Base-by-base conservation (phyloP, 2,888 invertebrate genomes). In the Megalurothrips usitatus region DNA sequence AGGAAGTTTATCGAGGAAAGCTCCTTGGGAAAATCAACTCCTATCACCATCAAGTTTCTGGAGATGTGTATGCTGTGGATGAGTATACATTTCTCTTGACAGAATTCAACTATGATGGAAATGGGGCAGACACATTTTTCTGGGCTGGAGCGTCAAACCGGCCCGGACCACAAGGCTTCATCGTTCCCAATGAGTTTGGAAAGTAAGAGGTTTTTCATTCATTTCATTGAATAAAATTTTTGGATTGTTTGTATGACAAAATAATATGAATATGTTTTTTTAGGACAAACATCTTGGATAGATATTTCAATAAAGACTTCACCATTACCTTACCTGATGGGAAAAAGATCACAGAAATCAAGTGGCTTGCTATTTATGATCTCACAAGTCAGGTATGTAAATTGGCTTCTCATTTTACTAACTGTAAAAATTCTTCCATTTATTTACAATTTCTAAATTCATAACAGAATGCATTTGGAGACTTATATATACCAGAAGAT, bases 301-400 rank as follows among this genome's bases (percentile, higher is more conserved):
- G 94, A n/a, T 96, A 96, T 86, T 92, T 94, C 85, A 94, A 95
- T 86, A 93, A 92, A 86, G 95, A 96, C 85, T 92, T 97, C 84
- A 94, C 93, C 0, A 88, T 97, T 28, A 91, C 91, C 2, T 88
- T 97, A 82, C 96, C 96, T 0, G 96, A 96, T 83, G 92, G 92
- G 83, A 96, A 96, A 87, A 94, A 93, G 86, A 91, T 97, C 82
- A 93, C 94, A 0, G 94, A 96, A 84, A 91, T 96, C 84, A 94
- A 94, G 87, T 97, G 97, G 97, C 90, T 97, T 82, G 93, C 96
- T 0, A 90, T 97, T 80, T 97, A 95, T 87, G 97, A 97, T 89
- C 90, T 97, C 79, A 91, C 92, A 84, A 92, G 92, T 85, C 94
- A 96, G 86, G 90, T 89, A 84, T 86, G 85, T 83, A 43, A 68